A percentile compares a stretch with the other conserved stretches of the same genome.
Evolutionary conservation across 2,797 vertebrate genomes (phyloP).

Genomic region (Schizothorax lantsangensis): DNA sequence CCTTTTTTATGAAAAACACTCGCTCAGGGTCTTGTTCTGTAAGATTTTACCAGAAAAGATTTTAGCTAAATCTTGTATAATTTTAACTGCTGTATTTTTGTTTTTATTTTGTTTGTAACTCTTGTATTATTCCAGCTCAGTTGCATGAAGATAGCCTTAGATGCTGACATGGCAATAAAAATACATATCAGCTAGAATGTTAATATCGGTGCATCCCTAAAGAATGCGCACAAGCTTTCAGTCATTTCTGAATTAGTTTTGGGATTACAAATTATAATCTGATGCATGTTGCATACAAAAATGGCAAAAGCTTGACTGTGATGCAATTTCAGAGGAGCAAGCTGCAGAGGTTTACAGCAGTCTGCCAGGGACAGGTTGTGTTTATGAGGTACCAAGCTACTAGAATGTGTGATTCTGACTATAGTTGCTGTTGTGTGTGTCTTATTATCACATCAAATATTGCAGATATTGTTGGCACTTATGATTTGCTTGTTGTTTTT

Average conservation of each 20-base stretch:
- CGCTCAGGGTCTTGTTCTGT: too few relatives aligned
- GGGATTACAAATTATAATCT: background rate
- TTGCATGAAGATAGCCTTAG: too few relatives aligned
- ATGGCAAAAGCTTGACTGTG: background rate
- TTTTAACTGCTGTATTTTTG: too few relatives aligned
- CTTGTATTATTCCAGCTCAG: too few relatives aligned
- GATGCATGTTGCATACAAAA: background rate
- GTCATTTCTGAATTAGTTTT: conserved; percentile 3
- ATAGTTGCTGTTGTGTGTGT: background rate
- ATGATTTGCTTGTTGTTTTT: background rate
- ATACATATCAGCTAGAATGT: background rate
- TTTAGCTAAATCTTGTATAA: too few relatives aligned
- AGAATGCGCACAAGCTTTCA: background rate
- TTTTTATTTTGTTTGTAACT: too few relatives aligned
- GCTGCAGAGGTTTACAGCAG: background rate
- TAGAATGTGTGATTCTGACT: background rate
- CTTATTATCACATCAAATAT: background rate
- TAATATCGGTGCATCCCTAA: background rate
- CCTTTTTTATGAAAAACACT: too few relatives aligned
- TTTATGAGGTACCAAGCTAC: background rate
- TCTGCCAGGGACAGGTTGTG: background rate
- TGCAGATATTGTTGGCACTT: too few relatives aligned
- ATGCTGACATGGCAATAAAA: too few relatives aligned
- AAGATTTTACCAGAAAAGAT: too few relatives aligned
- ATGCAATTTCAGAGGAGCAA: background rate